Evolutionary conservation across 2,797 vertebrate species (phyloP).

Genomic region (Neoniphon sammara): DNA sequence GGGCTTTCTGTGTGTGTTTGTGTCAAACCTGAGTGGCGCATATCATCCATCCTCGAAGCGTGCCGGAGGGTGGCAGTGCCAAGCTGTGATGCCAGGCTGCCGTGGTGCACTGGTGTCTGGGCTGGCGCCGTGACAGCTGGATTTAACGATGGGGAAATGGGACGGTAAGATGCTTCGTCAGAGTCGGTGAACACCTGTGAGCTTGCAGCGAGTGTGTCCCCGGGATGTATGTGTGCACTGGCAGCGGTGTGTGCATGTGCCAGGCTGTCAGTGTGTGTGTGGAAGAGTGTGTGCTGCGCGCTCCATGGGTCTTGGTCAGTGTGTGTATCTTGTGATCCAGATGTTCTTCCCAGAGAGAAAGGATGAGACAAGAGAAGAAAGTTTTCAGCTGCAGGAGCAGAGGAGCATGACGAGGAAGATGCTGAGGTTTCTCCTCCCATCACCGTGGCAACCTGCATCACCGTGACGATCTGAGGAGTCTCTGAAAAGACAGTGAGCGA

Average conservation of each 20-base stretch:
- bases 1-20: neutral
- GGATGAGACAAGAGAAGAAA: constrained; percentile 11
- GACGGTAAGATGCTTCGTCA: neutral
- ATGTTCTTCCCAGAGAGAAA: constrained; percentile 5
- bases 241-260: neutral
- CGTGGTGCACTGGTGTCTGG: neutral
- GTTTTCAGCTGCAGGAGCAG: neutral
- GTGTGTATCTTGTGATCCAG: neutral
- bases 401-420: neutral
- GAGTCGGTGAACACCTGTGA: neutral
- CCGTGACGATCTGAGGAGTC: neutral
- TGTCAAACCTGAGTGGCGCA: constrained; percentile 2
- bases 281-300: neutral
- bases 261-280: neutral
- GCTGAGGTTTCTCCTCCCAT: neutral
- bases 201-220: neutral
- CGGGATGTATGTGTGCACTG: neutral
- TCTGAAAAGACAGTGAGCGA: constrained; percentile 9
- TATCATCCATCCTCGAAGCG: constrained; percentile 13
- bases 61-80: neutral
- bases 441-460: neutral
- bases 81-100: neutral
- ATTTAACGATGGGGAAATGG: neutral
- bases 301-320: constrained; percentile 9
- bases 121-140: constrained; percentile 9